Evolutionary conservation across 1,140 invertebrate genomes (phyloP).

Genomic region (Whitmania pigra): DNA sequence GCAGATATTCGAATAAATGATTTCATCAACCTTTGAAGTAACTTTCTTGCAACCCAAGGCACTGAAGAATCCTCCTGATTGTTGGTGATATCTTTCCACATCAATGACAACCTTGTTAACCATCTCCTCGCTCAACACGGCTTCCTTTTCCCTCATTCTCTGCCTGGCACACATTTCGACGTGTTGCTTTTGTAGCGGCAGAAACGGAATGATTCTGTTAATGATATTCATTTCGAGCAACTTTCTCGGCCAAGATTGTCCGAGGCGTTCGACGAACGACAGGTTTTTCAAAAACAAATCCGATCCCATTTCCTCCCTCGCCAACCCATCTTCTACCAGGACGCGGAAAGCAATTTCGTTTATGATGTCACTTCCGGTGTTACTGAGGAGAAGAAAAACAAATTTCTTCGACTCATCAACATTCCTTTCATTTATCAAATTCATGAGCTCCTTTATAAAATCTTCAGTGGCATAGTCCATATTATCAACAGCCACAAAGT

Average conservation of each 20-base stretch:
- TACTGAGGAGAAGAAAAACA: not conserved
- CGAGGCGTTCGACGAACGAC: not conserved
- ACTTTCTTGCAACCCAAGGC: no score
- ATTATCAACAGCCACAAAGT: no score
- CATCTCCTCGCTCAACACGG: not conserved
- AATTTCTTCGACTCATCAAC: not conserved
- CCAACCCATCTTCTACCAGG: not conserved
- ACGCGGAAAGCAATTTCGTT: not conserved
- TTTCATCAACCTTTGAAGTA: no score
- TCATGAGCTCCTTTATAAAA: no score
- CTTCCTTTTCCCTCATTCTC: not conserved
- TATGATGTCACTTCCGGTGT: not conserved
- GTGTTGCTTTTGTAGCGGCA: not conserved
- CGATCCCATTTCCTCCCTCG: not conserved
- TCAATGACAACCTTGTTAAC: no score
- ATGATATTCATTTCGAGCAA: not conserved
- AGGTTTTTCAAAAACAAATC: not conserved
- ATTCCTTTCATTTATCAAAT: no score
- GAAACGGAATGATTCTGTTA: not conserved
- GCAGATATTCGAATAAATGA: no score
- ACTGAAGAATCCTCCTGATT: no score
- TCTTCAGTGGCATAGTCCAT: no score
- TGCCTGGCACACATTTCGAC: conserved; percentile 1
- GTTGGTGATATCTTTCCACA: no score
- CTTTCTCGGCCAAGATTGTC: not conserved